Conservation (phyloP, 2,113 vertebrate species). For the Struthidea cinerea region DNA sequence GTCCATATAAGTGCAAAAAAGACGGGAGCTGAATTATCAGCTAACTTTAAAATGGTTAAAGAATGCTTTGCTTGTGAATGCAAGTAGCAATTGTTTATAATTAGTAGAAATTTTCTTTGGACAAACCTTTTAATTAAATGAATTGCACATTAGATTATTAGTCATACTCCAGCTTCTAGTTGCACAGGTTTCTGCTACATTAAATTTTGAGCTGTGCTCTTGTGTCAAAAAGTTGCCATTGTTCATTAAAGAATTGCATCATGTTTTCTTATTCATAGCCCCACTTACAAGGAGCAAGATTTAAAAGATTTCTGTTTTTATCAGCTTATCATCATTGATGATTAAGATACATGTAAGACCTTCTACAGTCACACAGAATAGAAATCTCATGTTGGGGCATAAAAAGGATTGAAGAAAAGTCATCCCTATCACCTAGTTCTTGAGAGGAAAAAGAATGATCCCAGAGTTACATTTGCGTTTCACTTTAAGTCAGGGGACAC, state of each 20-base stretch:
- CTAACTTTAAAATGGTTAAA: background rate
- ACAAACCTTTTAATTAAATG: background rate
- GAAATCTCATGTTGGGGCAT: background rate
- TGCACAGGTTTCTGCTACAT: background rate
- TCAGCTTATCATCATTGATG: background rate
- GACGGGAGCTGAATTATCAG: background rate
- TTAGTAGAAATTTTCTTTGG: background rate
- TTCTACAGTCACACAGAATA: background rate
- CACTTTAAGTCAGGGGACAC: background rate
- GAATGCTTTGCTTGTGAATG: background rate
- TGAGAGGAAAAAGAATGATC: background rate
- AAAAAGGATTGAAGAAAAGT: background rate
- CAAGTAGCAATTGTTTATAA: background rate
- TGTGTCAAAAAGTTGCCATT: background rate
- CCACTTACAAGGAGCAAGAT: background rate
- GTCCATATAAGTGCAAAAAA: background rate
- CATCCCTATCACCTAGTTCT: background rate
- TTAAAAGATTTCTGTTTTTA: background rate
- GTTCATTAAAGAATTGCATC: background rate
- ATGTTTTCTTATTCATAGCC: background rate
- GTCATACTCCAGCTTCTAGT: background rate
- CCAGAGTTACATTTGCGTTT: background rate
- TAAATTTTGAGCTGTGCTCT: background rate
- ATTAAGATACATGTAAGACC: background rate
- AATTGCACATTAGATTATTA: background rate